Conservation (phyloP, 2,888 invertebrate genomes). For the Acrocyrtus sp. region DNA sequence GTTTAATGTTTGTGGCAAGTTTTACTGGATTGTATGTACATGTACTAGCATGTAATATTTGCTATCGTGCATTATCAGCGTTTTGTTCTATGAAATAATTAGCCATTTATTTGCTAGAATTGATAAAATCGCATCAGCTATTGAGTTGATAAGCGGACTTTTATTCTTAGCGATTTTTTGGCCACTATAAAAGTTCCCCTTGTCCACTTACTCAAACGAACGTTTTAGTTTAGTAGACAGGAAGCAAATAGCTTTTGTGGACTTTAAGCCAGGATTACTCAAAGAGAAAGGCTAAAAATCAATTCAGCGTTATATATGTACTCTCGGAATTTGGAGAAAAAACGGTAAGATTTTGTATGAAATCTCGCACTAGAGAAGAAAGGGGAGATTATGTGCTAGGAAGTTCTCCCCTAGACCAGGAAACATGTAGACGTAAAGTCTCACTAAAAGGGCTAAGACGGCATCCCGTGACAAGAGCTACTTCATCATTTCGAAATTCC, state of each 20-base stretch:
- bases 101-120: too few species aligned
- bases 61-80: too few species aligned
- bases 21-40: too few species aligned
- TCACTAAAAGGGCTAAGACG: slow-evolving; percentile 8
- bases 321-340: slow-evolving; percentile 21
- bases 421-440: not conserved
- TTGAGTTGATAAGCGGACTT: not conserved
- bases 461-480: slow-evolving; percentile 46
- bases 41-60: too few species aligned
- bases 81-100: too few species aligned
- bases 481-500: slow-evolving; percentile 49
- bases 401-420: not conserved
- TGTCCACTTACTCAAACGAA: not conserved
- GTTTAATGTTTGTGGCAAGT: too few species aligned
- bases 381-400: not conserved
- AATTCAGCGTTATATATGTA: slow-evolving; percentile 36
- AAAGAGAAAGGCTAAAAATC: slow-evolving; percentile 30
- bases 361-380: not conserved
- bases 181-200: not conserved
- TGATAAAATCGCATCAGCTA: not conserved
- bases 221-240: slow-evolving; percentile 38
- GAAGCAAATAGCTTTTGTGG: slow-evolving; percentile 55
- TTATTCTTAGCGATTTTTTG: not conserved
- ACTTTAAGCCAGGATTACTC: slow-evolving; percentile 46
- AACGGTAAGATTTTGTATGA: not conserved